A percentile compares a stretch with the other conserved stretches of the same genome.
These are phyloP conservation scores for Cossypha niveicapilla DNA, from an alignment of 2,797 vertebrate genomes.

Conservation along the genomic window DNA sequence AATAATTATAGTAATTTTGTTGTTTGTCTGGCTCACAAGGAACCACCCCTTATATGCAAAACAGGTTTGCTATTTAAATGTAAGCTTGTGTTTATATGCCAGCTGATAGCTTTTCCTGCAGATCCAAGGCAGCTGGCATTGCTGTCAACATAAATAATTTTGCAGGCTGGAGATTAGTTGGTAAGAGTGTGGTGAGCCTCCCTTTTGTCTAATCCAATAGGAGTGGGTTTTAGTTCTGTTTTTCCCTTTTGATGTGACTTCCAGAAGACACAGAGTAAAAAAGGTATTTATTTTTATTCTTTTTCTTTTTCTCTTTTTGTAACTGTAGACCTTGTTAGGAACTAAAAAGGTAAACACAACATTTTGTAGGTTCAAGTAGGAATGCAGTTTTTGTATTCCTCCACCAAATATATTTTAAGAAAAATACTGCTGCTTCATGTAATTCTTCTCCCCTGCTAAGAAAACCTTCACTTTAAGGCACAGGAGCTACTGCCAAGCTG, in stretches of 20 bases:
- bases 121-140: neutral
- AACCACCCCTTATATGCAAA: slow-evolving; percentile 38
- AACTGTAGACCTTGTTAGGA: neutral
- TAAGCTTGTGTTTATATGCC: neutral
- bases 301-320: neutral
- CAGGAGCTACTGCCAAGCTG: neutral
- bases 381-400: neutral
- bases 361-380: neutral
- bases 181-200: neutral
- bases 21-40: neutral
- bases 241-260: neutral
- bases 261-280: neutral
- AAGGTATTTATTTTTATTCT: slow-evolving; percentile 1
- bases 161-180: neutral
- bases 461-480: neutral
- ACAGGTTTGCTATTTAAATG: slow-evolving; percentile 37
- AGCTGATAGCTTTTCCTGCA: neutral
- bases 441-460: neutral
- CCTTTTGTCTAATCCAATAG: neutral
- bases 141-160: slow-evolving; percentile 6
- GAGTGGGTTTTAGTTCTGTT: neutral
- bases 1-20: neutral
- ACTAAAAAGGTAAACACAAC: neutral
- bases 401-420: neutral
- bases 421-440: neutral